Percentiles rank a stretch among this genome's conserved stretches.
Conservation (phyloP, 2,888 invertebrate genomes). For the Nymphalis c-album region DNA sequence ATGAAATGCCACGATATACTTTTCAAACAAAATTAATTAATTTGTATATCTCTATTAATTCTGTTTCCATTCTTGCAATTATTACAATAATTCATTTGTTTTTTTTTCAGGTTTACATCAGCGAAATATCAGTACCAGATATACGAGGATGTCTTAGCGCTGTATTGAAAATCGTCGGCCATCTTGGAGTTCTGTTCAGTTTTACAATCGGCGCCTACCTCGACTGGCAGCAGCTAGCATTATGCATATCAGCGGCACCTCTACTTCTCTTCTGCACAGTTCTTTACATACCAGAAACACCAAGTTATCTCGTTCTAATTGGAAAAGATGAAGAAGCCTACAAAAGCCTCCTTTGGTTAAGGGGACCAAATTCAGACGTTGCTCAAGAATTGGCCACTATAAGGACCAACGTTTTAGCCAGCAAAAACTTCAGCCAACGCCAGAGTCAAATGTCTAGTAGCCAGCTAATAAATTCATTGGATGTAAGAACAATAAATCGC, state of each 20-base stretch:
- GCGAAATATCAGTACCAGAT: constrained; percentile 93
- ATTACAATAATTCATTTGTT: background rate
- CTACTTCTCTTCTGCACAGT: constrained; percentile 88
- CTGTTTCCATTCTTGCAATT: no score
- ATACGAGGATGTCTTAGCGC: constrained; percentile 93
- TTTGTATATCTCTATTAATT: no score
- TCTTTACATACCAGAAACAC: constrained; percentile 93
- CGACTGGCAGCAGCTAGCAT: constrained; percentile 92
- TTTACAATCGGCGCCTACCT: constrained; percentile 91
- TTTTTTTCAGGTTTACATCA: constrained; percentile 88
- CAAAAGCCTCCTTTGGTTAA: constrained; percentile 88
- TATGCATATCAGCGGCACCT: constrained; percentile 89
- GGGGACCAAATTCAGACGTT: constrained; percentile 91
- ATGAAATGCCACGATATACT: background rate
- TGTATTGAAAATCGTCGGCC: constrained; percentile 91
- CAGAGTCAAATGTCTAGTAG: constrained; percentile 73
- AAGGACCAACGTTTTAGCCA: constrained; percentile 84
- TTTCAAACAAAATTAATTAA: no score
- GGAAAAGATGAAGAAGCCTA: constrained; percentile 85
- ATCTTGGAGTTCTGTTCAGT: constrained; percentile 91
- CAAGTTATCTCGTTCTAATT: constrained; percentile 89
- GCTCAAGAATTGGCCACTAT: constrained; percentile 87
- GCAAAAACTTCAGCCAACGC: constrained; percentile 75
- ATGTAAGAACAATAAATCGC: constrained; percentile 73
- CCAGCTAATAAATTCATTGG: constrained; percentile 68